These are phyloP conservation scores for Arothron firmamentum DNA, from an alignment of 2,113 vertebrate genomes.

Conservation along the genomic window DNA sequence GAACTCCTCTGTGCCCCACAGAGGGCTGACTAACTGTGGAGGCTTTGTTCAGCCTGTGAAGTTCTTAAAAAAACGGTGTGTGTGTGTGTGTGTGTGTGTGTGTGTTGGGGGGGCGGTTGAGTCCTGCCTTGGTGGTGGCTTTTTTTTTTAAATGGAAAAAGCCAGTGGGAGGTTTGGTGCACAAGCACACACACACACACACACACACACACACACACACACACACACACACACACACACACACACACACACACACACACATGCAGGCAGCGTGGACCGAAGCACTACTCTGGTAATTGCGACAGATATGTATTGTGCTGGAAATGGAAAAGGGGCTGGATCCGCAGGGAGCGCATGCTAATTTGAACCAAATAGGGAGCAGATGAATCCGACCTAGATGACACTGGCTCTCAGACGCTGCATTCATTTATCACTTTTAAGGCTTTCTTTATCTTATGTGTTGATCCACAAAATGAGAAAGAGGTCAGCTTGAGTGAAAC, in stretches of 20 bases:
- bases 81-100: no score
- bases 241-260: background rate
- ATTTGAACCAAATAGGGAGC: conserved; percentile 67
- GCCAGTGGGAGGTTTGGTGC: conserved; percentile 51
- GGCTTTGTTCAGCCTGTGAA: conserved; percentile 59
- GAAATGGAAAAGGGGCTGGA: conserved; percentile 27
- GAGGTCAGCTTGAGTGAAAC: no score
- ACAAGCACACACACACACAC: conserved; percentile 28
- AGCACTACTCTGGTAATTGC: conserved; percentile 64
- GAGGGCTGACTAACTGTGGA: conserved; percentile 47
- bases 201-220: background rate
- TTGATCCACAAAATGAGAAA: no score
- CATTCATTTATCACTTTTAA: conserved; percentile 3
- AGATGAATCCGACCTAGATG: conserved; percentile 38
- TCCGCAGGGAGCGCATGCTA: conserved; percentile 48
- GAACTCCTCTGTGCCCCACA: conserved; percentile 31
- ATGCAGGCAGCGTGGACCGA: conserved; percentile 24
- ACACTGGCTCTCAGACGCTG: conserved; percentile 30
- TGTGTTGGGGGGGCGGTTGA: conserved; percentile 9
- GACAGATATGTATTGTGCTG: conserved; percentile 55
- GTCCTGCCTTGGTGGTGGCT: conserved; percentile 54
- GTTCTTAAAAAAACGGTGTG: conserved; percentile 31
- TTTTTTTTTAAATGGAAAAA: conserved; percentile 49
- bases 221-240: conserved; percentile 15
- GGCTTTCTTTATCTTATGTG: background rate